Conservation (phyloP, 2,797 vertebrate genomes). For the Threskiornis aethiopicus region DNA sequence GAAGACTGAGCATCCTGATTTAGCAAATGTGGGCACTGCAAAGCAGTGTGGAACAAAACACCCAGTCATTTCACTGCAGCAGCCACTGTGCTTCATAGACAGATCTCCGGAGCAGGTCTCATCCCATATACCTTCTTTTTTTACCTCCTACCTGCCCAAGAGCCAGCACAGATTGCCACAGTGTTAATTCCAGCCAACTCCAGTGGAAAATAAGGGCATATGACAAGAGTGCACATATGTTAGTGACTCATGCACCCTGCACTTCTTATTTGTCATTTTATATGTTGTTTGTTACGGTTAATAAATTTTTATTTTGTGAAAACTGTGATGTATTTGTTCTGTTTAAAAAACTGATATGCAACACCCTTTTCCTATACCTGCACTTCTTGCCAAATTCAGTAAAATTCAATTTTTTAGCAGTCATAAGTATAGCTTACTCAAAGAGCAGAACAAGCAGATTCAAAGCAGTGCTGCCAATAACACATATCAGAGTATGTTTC, state of each 20-base stretch:
- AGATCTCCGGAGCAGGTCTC: neutral
- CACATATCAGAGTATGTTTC: neutral
- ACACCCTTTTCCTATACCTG: neutral
- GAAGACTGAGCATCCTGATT: neutral
- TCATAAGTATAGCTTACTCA: neutral
- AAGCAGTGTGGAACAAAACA: neutral
- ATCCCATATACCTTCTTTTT: neutral
- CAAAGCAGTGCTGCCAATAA: neutral
- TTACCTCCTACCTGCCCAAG: neutral
- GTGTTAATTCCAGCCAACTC: neutral
- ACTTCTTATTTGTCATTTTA: constrained; percentile 16
- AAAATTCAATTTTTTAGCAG: neutral
- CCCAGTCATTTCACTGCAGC: neutral
- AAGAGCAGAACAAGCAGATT: neutral
- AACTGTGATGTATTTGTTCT: neutral
- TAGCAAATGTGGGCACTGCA: neutral
- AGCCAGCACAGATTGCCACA: constrained; percentile 3
- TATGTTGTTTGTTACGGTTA: neutral
- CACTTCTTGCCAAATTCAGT: neutral
- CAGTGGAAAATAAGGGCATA: constrained; percentile 1
- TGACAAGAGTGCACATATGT: constrained; percentile 2
- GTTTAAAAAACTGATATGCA: neutral
- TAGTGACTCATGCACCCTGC: constrained; percentile 13
- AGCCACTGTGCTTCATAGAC: neutral
- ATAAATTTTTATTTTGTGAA: constrained; percentile 45